Percentiles rank a stretch among this genome's conserved stretches.
These are phyloP conservation scores for Pelmatolapia mariae DNA, from an alignment of 2,113 vertebrate genomes.

Conservation along the genomic window DNA sequence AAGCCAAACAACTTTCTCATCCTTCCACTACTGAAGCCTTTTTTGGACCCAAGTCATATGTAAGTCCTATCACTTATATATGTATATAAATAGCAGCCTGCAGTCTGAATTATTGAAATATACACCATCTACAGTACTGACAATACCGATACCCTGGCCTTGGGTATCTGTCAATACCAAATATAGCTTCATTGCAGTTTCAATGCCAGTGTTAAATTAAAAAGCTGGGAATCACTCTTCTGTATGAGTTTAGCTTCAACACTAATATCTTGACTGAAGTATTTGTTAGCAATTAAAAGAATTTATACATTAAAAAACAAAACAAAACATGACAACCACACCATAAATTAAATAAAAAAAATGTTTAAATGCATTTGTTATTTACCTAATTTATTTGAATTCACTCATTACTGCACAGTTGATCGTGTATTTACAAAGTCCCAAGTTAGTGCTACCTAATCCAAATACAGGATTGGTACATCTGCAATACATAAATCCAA, in stretches of 20 bases:
- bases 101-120: background rate
- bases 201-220: background rate
- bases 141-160: background rate
- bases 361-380: background rate
- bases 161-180: background rate
- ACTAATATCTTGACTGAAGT: background rate
- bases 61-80: background rate
- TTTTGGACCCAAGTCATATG: background rate
- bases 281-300: background rate
- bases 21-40: background rate
- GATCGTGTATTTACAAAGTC: background rate
- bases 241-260: background rate
- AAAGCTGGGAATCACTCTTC: background rate
- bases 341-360: accelerated
- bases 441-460: background rate
- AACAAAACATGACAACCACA: background rate
- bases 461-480: background rate
- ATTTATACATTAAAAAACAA: background rate
- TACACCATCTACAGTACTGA: background rate
- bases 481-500: background rate
- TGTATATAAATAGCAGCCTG: background rate
- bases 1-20: background rate
- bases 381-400: background rate
- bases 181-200: background rate
- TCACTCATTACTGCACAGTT: accelerated